A percentile compares a stretch with the other conserved stretches of the same genome.
These are phyloP conservation scores for Spinus pinus DNA, from an alignment of 2,797 vertebrate genomes.

Conservation along the genomic window DNA sequence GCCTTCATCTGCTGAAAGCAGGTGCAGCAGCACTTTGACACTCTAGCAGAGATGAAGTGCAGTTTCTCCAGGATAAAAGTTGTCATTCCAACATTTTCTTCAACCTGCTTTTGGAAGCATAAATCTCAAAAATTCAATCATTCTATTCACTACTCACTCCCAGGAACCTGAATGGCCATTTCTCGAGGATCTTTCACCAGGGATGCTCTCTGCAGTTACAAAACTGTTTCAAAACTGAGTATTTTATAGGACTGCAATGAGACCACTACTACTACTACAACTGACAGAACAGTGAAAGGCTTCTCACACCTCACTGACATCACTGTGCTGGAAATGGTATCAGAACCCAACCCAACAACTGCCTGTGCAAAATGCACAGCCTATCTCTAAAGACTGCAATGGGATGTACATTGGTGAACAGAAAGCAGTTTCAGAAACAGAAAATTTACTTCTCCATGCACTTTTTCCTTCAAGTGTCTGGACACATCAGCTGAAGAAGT, in stretches of 20 bases:
- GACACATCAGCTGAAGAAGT: neutral
- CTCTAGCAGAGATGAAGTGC: neutral
- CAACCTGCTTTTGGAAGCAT: neutral
- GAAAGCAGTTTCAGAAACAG: neutral
- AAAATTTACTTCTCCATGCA: neutral
- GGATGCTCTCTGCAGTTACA: neutral
- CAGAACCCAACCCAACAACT: neutral
- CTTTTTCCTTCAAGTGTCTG: neutral
- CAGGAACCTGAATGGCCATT: neutral
- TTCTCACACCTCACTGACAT: neutral
- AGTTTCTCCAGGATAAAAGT: neutral
- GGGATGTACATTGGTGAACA: neutral
- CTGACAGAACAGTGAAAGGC: neutral
- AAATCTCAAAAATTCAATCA: neutral
- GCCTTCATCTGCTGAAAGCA: neutral
- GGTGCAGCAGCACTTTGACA: neutral
- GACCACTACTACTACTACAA: fast-evolving
- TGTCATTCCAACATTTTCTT: neutral
- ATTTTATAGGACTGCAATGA: neutral
- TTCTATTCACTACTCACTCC: neutral
- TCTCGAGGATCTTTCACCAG: neutral
- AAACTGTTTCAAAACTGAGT: neutral
- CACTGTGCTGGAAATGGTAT: neutral
- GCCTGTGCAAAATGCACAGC: neutral
- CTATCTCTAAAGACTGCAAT: neutral